phyloP scores from a whole-genome alignment of 1,140 invertebrate genomes.

The Colletes gigas region DNA sequence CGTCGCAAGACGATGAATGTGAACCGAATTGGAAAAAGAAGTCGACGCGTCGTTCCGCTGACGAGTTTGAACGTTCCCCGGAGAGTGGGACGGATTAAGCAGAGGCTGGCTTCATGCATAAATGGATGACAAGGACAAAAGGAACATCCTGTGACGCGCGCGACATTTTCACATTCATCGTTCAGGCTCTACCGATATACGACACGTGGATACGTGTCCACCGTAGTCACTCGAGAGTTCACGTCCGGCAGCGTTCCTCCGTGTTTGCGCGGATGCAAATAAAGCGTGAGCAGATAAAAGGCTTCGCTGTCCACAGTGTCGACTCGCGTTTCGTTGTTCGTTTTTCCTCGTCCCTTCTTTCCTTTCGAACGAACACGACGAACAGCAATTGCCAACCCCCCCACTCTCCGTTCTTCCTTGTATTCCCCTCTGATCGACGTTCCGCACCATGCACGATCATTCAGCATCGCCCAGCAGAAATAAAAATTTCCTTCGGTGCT shows the following conservation, averaged over 20 bases:
- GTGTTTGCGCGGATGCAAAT: conserved; percentile 46
- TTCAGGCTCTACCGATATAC: not conserved
- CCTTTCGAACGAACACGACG: not conserved
- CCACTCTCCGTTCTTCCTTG: not conserved
- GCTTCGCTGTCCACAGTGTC: not conserved
- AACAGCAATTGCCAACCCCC: not conserved
- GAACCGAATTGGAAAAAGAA: not conserved
- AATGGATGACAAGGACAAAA: conserved; percentile 52
- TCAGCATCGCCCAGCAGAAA: too few species aligned
- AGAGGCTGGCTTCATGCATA: conserved; percentile 42
- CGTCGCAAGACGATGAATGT: not conserved
- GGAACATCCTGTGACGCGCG: not conserved
- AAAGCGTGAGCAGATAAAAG: conserved; percentile 60
- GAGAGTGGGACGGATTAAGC: conserved; percentile 2
- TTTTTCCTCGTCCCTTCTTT: conserved; percentile 38
- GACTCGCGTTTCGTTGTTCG: conserved; percentile 10
- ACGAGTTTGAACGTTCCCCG: conserved; percentile 1
- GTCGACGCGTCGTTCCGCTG: not conserved
- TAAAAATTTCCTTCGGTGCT: too few species aligned
- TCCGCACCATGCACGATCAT: too few species aligned
- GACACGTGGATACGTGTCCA: not conserved
- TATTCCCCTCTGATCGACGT: not conserved
- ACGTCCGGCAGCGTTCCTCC: not conserved
- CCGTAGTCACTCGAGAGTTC: conserved; percentile 16
- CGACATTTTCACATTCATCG: conserved; percentile 51